These are phyloP conservation scores for Meloidogyne chitwoodi DNA, from an alignment of 1,140 invertebrate species.

Conservation along the genomic window DNA sequence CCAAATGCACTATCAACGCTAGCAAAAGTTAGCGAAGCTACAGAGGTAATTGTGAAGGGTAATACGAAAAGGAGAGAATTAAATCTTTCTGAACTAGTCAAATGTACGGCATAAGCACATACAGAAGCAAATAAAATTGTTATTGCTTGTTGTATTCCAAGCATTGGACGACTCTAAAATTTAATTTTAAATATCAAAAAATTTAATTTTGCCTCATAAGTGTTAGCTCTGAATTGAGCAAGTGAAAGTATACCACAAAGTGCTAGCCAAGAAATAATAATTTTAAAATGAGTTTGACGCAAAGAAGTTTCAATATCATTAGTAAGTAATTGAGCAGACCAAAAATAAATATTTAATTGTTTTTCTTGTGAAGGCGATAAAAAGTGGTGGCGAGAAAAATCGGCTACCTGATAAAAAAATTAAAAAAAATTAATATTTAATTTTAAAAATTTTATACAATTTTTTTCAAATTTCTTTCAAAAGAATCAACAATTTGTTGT, in stretches of 20 bases:
- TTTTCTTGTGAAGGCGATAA: conserved; percentile 3
- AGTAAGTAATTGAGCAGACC: conserved; percentile 26
- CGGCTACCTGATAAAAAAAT: not conserved
- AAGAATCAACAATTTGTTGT: conserved; percentile 1
- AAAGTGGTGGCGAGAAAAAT: conserved; percentile 2
- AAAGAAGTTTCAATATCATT: conserved; percentile 23
- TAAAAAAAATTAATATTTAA: not conserved
- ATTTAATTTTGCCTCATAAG: conserved; percentile 11
- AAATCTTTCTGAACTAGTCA: conserved; percentile 20
- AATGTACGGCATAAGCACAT: conserved; percentile 29
- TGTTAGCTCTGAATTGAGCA: not conserved
- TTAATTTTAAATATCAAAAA: not conserved
- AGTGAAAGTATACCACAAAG: not conserved
- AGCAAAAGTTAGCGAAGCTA: conserved; percentile 4
- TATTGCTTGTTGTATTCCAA: conserved; percentile 35
- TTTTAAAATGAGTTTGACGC: conserved; percentile 17
- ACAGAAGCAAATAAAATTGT: conserved; percentile 18
- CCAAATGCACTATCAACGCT: conserved; percentile 21
- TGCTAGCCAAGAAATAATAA: conserved; percentile 10
- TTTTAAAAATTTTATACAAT: conserved; percentile 9
- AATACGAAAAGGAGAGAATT: conserved; percentile 34
- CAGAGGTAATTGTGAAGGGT: conserved; percentile 17
- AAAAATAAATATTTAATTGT: conserved; percentile 23
- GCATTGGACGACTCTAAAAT: conserved; percentile 24
- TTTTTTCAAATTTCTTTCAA: conserved; percentile 15